These are phyloP conservation scores for Chauna torquata DNA, from an alignment of 2,113 vertebrate species.

Conservation along the genomic window DNA sequence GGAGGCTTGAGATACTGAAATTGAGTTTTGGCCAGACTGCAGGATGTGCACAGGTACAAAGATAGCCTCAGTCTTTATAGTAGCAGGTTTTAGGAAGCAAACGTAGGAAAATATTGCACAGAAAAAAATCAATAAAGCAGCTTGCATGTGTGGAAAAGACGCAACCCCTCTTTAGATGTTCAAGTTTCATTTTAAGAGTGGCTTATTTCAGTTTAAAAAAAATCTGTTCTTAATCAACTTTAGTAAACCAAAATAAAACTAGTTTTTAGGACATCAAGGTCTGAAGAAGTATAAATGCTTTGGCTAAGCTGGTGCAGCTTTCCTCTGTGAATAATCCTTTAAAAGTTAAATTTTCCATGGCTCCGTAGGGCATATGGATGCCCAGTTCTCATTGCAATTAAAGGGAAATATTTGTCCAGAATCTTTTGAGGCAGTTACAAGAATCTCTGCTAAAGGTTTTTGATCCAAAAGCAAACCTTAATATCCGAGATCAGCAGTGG, in stretches of 20 bases:
- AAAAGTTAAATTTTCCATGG: conserved; percentile 62
- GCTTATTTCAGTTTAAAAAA: conserved; percentile 39
- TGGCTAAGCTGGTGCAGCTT: conserved; percentile 61
- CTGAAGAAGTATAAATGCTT: conserved; percentile 54
- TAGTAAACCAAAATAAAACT: conserved; percentile 66
- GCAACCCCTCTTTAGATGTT: conserved; percentile 17
- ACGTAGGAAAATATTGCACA: not conserved
- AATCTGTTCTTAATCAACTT: conserved; percentile 62
- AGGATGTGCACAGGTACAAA: conserved; percentile 20
- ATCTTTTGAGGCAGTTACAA: conserved; percentile 60
- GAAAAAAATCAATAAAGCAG: not conserved
- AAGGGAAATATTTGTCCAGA: conserved; percentile 56
- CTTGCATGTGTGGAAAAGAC: conserved; percentile 19
- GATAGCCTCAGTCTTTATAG: not conserved
- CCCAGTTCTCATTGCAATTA: conserved; percentile 66
- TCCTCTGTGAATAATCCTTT: conserved; percentile 54
- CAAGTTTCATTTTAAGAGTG: conserved; percentile 44
- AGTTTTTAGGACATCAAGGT: conserved; percentile 61
- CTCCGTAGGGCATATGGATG: conserved; percentile 62
- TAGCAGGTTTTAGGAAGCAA: not conserved
- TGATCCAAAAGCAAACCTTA: conserved; percentile 55
- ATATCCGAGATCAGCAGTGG: conserved; percentile 33
- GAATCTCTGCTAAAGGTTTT: conserved; percentile 46
- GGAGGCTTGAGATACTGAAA: not conserved
- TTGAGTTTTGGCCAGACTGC: not conserved